A percentile compares a stretch with the other conserved stretches of the same genome.
Evolutionary conservation across 2,797 vertebrate species (phyloP).

Genomic region (Sebastes variabilis): DNA sequence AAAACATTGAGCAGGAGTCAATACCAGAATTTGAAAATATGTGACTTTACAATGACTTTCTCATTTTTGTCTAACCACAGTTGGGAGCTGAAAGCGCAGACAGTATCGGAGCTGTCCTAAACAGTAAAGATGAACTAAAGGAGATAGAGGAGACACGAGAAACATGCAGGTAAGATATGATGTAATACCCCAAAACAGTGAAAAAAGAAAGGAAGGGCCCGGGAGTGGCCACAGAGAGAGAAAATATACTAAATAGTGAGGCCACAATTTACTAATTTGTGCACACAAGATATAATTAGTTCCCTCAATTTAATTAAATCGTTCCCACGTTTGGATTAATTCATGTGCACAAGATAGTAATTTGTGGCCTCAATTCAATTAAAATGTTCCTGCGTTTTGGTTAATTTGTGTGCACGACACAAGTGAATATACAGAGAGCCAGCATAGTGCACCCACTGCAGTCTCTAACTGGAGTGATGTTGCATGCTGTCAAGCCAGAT

Average conservation of each 20-base stretch:
- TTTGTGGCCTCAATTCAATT: no score
- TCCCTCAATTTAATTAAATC: neutral
- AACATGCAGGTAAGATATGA: conserved; percentile 85
- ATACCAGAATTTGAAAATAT: neutral
- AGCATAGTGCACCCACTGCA: no score
- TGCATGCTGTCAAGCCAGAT: no score
- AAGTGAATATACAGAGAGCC: no score
- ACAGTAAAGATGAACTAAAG: conserved; percentile 95
- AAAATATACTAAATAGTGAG: rapidly evolving
- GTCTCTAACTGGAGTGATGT: no score
- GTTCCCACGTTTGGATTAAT: neutral
- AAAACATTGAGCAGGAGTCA: neutral
- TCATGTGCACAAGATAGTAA: no score
- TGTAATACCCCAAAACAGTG: no score
- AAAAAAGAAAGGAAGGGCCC: neutral
- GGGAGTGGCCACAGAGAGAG: neutral
- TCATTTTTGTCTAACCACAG: conserved; percentile 66
- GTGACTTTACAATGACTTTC: neutral
- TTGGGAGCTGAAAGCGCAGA: conserved; percentile 95
- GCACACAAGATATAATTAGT: neutral
- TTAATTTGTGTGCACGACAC: no score
- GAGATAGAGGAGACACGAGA: conserved; percentile 95
- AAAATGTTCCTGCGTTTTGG: no score
- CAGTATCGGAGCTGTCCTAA: conserved; percentile 94
- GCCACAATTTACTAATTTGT: neutral